These are phyloP conservation scores for Eupeodes luniger DNA, from an alignment of 2,888 invertebrate species.

Conservation along the genomic window DNA sequence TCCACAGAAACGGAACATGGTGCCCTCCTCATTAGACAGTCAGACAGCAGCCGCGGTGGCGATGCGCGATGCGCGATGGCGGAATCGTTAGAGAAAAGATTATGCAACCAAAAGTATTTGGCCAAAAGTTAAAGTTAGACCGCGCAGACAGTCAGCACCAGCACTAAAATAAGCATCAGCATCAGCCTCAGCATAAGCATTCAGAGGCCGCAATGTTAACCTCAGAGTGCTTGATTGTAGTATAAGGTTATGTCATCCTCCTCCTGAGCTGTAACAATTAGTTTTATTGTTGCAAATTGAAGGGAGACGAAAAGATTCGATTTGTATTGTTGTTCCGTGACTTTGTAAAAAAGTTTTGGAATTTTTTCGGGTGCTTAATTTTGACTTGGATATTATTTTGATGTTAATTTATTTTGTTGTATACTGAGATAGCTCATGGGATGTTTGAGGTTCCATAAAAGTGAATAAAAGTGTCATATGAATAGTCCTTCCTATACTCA, in stretches of 20 bases:
- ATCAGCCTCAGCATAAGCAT: neutral
- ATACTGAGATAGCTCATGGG: neutral
- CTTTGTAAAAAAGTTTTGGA: neutral
- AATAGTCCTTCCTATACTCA: no score
- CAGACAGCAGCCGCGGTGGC: slow-evolving; percentile 20
- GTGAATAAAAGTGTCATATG: neutral
- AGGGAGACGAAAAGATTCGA: slow-evolving; percentile 27
- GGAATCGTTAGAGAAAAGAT: slow-evolving; percentile 39
- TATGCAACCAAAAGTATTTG: slow-evolving; percentile 44
- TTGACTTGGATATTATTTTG: neutral
- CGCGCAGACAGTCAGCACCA: slow-evolving; percentile 25
- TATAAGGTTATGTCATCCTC: slow-evolving; percentile 64
- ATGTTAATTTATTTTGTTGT: neutral
- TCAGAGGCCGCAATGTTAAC: slow-evolving; percentile 31
- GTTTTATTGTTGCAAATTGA: slow-evolving; percentile 62
- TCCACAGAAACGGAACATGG: slow-evolving; percentile 57
- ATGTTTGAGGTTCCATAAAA: neutral
- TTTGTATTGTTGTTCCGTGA: slow-evolving; percentile 55
- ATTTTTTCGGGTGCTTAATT: slow-evolving; percentile 2
- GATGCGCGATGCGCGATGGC: neutral
- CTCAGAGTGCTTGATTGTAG: neutral
- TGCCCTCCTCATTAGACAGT: slow-evolving; percentile 67
- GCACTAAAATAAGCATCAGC: slow-evolving; percentile 8
- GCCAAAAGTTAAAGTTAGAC: slow-evolving; percentile 35
- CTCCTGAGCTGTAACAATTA: slow-evolving; percentile 63